These are phyloP conservation scores for Rugalucina vietnamica DNA, from an alignment of 2,888 invertebrate genomes.

Conservation along the genomic window DNA sequence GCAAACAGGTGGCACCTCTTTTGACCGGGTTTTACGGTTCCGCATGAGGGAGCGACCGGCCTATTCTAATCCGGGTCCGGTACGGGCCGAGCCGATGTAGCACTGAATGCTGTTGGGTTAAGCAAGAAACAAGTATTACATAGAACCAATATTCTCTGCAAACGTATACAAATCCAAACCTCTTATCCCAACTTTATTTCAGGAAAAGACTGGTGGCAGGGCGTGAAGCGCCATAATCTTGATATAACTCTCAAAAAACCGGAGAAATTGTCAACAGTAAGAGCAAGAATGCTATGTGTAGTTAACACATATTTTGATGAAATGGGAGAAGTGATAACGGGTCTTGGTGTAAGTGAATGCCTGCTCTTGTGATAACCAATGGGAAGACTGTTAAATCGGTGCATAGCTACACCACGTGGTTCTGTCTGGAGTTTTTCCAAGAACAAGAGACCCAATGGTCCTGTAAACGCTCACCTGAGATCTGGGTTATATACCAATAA, in stretches of 20 bases:
- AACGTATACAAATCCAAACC: background rate
- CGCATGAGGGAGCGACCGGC: too few species aligned
- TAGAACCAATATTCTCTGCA: constrained; percentile 8
- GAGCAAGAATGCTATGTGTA: constrained; percentile 49
- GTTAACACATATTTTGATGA: constrained; percentile 36
- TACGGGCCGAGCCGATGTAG: too few species aligned
- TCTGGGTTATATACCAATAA: too few species aligned
- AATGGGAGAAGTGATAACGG: constrained; percentile 11
- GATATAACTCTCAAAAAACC: constrained; percentile 42
- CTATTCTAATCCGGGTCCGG: too few species aligned
- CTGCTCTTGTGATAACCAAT: constrained; percentile 58
- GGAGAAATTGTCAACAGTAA: constrained; percentile 25
- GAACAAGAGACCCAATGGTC: too few species aligned
- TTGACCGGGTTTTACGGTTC: too few species aligned
- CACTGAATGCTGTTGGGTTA: background rate
- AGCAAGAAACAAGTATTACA: background rate
- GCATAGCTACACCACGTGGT: constrained; percentile 53
- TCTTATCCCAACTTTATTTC: constrained; percentile 29
- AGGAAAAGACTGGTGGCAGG: constrained; percentile 52
- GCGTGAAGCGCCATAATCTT: constrained; percentile 24
- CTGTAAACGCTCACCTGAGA: too few species aligned
- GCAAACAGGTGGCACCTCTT: too few species aligned
- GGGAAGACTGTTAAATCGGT: constrained; percentile 55
- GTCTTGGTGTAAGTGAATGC: constrained; percentile 40
- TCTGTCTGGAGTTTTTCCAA: constrained; percentile 53